Percentiles rank a stretch among this genome's conserved stretches.
These are phyloP conservation scores for Amitus sp. DNA, from an alignment of 2,888 invertebrate species.

Conservation along the genomic window DNA sequence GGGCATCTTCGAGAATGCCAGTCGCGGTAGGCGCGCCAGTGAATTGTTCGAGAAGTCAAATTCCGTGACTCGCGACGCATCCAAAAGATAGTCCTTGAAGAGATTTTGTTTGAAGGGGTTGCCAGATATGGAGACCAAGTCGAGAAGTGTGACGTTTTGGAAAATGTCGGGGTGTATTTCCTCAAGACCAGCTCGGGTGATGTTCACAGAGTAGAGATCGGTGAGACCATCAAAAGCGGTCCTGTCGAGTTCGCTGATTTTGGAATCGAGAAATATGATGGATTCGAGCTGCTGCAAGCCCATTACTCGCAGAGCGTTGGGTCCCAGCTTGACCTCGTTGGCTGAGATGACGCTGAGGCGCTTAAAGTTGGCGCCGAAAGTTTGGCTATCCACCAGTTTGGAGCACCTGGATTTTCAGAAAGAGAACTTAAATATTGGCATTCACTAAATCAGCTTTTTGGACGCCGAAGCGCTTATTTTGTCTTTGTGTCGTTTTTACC, in stretches of 20 bases:
- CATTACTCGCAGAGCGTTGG: constrained; percentile 67
- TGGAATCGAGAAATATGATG: constrained; percentile 76
- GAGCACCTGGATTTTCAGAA: constrained; percentile 69
- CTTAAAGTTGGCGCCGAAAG: constrained; percentile 74
- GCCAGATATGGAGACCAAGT: constrained; percentile 74
- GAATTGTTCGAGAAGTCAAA: constrained; percentile 78
- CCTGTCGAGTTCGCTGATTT: constrained; percentile 73
- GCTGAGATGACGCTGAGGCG: constrained; percentile 76
- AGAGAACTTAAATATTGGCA: too few species aligned
- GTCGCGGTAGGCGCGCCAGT: constrained; percentile 72
- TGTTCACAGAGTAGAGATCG: constrained; percentile 75
- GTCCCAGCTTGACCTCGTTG: constrained; percentile 61
- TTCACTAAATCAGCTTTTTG: too few species aligned
- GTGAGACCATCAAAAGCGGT: constrained; percentile 77
- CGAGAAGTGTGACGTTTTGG: constrained; percentile 73
- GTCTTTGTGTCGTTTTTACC: too few species aligned
- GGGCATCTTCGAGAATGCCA: constrained; percentile 73
- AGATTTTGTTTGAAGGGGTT: constrained; percentile 69
- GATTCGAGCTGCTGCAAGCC: constrained; percentile 73
- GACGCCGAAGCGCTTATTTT: too few species aligned
- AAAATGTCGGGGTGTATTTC: constrained; percentile 78
- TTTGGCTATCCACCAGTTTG: constrained; percentile 74
- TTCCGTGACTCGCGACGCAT: constrained; percentile 75
- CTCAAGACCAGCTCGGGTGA: constrained; percentile 76
- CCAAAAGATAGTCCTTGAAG: constrained; percentile 68